These are phyloP conservation scores for Pammene aurita DNA, from an alignment of 2,888 invertebrate genomes.

Conservation along the genomic window DNA sequence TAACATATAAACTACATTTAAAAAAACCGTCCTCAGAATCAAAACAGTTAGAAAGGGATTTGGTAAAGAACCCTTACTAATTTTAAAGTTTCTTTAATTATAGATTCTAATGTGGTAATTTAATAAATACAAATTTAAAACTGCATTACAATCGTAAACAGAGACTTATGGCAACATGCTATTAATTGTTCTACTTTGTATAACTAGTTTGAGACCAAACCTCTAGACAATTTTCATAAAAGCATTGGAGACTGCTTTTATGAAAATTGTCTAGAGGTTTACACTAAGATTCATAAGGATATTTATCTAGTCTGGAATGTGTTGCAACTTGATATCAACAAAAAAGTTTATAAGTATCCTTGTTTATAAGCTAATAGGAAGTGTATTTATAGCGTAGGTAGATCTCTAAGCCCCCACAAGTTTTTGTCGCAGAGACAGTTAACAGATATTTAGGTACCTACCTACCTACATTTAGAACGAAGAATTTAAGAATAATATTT, in stretches of 20 bases:
- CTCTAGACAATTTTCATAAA: too few relatives aligned
- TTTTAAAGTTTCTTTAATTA: too few relatives aligned
- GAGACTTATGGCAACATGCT: constrained; percentile 6
- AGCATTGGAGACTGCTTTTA: constrained; percentile 30
- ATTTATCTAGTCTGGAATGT: constrained; percentile 31
- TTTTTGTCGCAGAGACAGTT: background rate
- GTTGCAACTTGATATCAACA: constrained; percentile 10
- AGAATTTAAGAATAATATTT: too few relatives aligned
- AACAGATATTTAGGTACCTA: too few relatives aligned
- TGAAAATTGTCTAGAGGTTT: constrained; percentile 39
- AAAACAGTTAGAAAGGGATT: too few relatives aligned
- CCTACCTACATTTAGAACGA: too few relatives aligned
- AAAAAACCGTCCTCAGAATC: too few relatives aligned
- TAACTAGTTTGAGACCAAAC: constrained; percentile 33
- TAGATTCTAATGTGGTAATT: too few relatives aligned
- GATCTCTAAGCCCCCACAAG: background rate
- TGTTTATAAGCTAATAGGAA: constrained; percentile 15
- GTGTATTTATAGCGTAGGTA: constrained; percentile 8
- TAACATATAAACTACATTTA: too few relatives aligned
- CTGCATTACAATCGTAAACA: background rate
- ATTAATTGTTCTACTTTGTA: constrained; percentile 26
- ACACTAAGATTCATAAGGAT: constrained; percentile 27
- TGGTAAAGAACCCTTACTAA: too few relatives aligned
- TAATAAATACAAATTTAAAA: too few relatives aligned
- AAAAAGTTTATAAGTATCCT: constrained; percentile 15